Evolutionary conservation across 64 coral and sea anemone species (phyloP).

Genomic region (Porites australiensis): DNA sequence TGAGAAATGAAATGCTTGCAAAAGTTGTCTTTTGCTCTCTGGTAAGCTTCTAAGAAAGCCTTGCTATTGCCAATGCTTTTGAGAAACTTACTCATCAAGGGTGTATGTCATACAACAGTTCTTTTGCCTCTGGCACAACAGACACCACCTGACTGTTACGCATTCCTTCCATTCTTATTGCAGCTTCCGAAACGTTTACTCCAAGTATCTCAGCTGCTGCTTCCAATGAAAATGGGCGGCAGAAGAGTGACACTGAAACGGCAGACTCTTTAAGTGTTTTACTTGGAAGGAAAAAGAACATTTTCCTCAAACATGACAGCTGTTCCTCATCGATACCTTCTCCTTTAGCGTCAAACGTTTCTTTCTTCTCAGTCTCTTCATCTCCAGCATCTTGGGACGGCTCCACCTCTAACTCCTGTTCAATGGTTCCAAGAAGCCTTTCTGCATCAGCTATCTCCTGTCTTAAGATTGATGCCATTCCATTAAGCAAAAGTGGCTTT

Average conservation of each 20-base stretch:
- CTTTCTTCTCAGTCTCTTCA: background rate
- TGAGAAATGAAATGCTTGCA: conserved; percentile 24
- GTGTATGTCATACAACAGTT: conserved; percentile 27
- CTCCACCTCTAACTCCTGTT: background rate
- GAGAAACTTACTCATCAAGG: conserved; percentile 19
- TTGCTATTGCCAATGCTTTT: conserved; percentile 1
- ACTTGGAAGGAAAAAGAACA: conserved; percentile 33
- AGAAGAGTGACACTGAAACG: conserved; percentile 27
- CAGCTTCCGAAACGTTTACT: background rate
- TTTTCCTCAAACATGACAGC: background rate
- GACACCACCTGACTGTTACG: background rate
- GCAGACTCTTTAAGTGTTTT: conserved; percentile 10
- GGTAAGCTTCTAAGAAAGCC: background rate
- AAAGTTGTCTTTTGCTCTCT: conserved; percentile 39
- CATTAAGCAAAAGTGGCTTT: conserved; percentile 3
- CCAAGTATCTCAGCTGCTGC: conserved; percentile 13
- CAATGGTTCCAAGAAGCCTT: conserved; percentile 28
- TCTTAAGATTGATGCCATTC: conserved; percentile 22
- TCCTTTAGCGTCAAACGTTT: background rate
- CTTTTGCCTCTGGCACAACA: background rate
- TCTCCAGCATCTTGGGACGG: background rate
- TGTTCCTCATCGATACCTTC: conserved; percentile 19
- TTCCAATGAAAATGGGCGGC: conserved; percentile 22
- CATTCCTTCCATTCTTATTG: background rate
- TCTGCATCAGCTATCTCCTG: conserved; percentile 21